phyloP scores from a whole-genome alignment of 92 coral and sea anemone genomes.

The Plumapathes pennacea region DNA sequence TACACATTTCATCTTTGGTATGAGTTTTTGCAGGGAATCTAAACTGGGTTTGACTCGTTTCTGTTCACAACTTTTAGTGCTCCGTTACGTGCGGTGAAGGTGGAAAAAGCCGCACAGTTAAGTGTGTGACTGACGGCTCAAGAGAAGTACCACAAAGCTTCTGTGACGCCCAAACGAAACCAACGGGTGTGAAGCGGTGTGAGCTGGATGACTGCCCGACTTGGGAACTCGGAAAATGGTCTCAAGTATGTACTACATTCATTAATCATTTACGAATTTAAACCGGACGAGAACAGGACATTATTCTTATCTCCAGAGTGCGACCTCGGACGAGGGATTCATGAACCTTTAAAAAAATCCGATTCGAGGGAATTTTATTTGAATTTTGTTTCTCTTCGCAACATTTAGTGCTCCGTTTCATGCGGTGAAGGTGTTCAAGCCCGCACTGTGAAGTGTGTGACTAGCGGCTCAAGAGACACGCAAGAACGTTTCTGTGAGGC shows the following conservation, averaged over 20 bases:
- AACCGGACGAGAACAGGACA: slow-evolving; percentile 7
- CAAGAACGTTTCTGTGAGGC: no score
- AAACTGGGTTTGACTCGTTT: no score
- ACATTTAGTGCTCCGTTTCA: slow-evolving; percentile 32
- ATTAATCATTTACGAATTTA: neutral
- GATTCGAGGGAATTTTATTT: no score
- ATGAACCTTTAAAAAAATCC: no score
- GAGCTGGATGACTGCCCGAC: slow-evolving; percentile 62
- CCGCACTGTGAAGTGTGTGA: slow-evolving; percentile 54
- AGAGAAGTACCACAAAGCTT: slow-evolving; percentile 2
- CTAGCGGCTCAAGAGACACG: slow-evolving; percentile 64
- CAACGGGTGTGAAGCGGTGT: slow-evolving; percentile 39
- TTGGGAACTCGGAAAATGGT: slow-evolving; percentile 90
- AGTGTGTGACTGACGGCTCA: slow-evolving; percentile 40
- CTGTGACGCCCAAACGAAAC: slow-evolving; percentile 52
- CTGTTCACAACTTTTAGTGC: slow-evolving; percentile 46
- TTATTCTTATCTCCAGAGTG: no score
- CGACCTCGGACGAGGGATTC: no score
- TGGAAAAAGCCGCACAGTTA: slow-evolving; percentile 40
- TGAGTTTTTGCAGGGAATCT: no score
- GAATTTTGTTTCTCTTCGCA: no score
- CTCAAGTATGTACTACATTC: slow-evolving; percentile 49
- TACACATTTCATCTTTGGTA: no score
- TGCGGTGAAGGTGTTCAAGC: slow-evolving; percentile 60
- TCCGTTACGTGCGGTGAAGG: slow-evolving; percentile 83